phyloP scores from a whole-genome alignment of 2,113 vertebrate species.

The Mastomys natalensis region DNA sequence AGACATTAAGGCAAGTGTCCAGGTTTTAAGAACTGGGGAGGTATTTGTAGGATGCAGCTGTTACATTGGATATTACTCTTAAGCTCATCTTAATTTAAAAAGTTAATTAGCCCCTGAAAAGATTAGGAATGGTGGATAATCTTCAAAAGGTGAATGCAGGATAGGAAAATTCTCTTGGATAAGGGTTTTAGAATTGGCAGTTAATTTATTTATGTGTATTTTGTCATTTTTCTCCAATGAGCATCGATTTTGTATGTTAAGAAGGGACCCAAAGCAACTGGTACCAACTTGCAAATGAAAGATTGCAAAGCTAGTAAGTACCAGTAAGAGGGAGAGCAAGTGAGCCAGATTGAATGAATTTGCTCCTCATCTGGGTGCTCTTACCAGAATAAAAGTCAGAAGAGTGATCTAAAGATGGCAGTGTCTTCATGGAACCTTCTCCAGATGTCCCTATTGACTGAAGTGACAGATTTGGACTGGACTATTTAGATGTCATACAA shows the following conservation, averaged over 20 bases:
- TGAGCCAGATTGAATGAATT: background rate
- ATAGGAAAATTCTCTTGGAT: background rate
- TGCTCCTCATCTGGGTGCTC: background rate
- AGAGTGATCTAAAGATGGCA: background rate
- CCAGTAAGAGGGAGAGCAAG: background rate
- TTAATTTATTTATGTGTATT: background rate
- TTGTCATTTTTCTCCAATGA: constrained; percentile 3
- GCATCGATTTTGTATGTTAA: background rate
- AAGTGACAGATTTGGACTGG: background rate
- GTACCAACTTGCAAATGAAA: background rate
- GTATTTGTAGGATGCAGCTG: background rate
- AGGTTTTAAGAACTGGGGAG: background rate
- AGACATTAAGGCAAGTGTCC: background rate
- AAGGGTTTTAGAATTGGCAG: background rate
- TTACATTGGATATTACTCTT: background rate
- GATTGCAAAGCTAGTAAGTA: background rate
- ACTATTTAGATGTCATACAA: background rate
- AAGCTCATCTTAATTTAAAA: background rate
- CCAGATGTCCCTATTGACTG: background rate
- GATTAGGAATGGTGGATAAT: background rate
- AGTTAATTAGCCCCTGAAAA: background rate
- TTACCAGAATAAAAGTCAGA: background rate
- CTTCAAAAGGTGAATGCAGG: background rate
- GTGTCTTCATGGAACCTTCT: background rate
- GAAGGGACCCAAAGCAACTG: background rate